These are phyloP conservation scores for Ectropis grisescens DNA, from an alignment of 1,140 invertebrate species.

Conservation along the genomic window DNA sequence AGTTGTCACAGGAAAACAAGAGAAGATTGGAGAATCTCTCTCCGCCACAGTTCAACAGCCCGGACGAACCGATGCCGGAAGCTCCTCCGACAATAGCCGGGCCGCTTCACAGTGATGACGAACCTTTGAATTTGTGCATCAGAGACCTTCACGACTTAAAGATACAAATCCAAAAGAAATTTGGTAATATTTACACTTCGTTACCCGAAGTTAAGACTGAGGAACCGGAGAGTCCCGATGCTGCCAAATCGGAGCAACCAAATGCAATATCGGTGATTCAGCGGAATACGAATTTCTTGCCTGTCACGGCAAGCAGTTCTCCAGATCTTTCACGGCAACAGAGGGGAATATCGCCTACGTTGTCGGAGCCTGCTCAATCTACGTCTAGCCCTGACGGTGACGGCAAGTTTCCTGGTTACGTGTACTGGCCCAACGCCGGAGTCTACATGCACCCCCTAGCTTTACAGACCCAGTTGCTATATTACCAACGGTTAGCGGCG, in stretches of 20 bases:
- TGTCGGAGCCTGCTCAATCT: constrained; percentile 72
- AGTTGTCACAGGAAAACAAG: constrained; percentile 76
- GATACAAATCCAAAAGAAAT: constrained; percentile 73
- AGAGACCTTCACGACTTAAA: constrained; percentile 79
- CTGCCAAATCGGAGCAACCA: constrained; percentile 71
- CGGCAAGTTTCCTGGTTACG: constrained; percentile 58
- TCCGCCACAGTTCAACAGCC: constrained; percentile 30
- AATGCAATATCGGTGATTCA: constrained; percentile 61
- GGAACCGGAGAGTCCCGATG: constrained; percentile 66
- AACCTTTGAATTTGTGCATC: constrained; percentile 88
- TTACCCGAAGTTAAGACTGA: constrained; percentile 57
- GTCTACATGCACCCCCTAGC: constrained; percentile 81
- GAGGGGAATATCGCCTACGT: constrained; percentile 43
- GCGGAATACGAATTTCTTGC: constrained; percentile 39
- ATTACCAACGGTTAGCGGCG: constrained; percentile 79
- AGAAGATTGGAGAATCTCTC: constrained; percentile 43
- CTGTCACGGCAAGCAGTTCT: constrained; percentile 33
- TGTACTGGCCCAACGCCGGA: constrained; percentile 79
- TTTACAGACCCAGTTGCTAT: constrained; percentile 78
- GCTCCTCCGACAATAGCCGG: constrained; percentile 41
- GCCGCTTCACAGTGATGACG: constrained; percentile 70
- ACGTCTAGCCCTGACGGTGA: constrained; percentile 28
- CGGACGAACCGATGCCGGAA: constrained; percentile 47
- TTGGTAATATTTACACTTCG: constrained; percentile 72
- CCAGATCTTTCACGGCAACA: constrained; percentile 40